Evolutionary conservation across 2,113 vertebrate genomes (phyloP), one percentile per base, ranked within the genome.

Genomic region (Solenodon paradoxus): DNA sequence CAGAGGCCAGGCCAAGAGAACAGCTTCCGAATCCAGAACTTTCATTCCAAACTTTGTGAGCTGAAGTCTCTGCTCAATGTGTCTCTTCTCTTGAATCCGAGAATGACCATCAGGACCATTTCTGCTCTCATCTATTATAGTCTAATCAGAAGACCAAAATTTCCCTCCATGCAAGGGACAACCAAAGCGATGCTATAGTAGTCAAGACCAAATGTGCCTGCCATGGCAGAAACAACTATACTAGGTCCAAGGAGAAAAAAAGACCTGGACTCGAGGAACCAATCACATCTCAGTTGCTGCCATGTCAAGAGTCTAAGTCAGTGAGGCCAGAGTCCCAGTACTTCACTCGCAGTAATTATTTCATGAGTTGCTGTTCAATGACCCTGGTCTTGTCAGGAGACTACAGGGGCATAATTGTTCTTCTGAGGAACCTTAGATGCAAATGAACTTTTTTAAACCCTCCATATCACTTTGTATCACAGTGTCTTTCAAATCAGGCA

Each of bases 141-240:
- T 90, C 38, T 74, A 82, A 51, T 72, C 57, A n/a, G 49, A 95
- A 55, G 61, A 81, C 45, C 42, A 83, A 88, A 88, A 55, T 68
- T 87, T 85, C 72, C 71, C 79, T 42, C 16, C 11, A 90, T 42
- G 40, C 81, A 74, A 89, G 28, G 30, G 47, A 38, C 59, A 61
- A 75, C 64, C 64, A 38, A 78, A n/a, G 51, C 47, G 57, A 88
- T 13, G 55, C 38, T 53, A 24, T 69, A 81, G 83, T 84, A 78
- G 66, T 95, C 85, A 90, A 92, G 38, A 90, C 53, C 51, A 64
- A 81, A 71, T 38, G 57, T 69, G 38, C 64, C 81, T 79, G 72
- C 32, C 79, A 32, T 89, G 35, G 28, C 85, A 91, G 61, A 88
- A 59, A 90, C 53, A 90, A 38, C 9, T 20, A 57, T 2, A 7